Evolutionary conservation across 1,140 invertebrate genomes (phyloP), one percentile per base, ranked within the genome.

Genomic region (Pseudomyrmex gracilis): DNA sequence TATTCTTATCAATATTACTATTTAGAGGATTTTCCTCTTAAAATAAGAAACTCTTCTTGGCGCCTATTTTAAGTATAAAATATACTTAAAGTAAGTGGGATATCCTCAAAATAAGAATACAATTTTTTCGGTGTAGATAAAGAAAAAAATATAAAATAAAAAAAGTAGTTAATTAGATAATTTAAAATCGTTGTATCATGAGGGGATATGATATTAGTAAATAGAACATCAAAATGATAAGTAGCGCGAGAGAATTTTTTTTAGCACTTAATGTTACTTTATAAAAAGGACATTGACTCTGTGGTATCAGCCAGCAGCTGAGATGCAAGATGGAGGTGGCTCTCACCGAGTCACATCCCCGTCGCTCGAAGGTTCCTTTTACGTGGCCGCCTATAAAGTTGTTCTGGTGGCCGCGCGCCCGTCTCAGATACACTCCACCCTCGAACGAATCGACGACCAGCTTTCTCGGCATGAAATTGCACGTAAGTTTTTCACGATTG

Each of bases 341-440:
- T 85, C 49, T 45, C 22, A 47, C 63, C 89, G 34, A 91, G 89
- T 92, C 88, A 89, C 92, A 93, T 93, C 92, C 92, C 92, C 83
- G 77, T 90, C 84, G 67, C 78, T 53, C 66, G 78, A 77, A 84
- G 87, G 87, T 68, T 71, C 91, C 87, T 83, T 82, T 88, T 90
- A 86, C 85, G 82, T 84, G 76, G 78, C 88, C 64, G 84, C 10
- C 93, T 94, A 94, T 94, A 94, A 94, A 94, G 91, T 94, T 93
- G 91, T 92, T 91, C 88, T 87, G 86, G 89, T 89, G 84, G 88
- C 87, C 91, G 92, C 93, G 92, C 92, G 92, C 90, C 91, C 92
- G 92, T 89, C 83, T 94, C 93, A 94, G 93, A 94, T 90, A 90
- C 92, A 84, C 90, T 94, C 92, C 91, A 93, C 93, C 93, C 92